Conservation (phyloP, 2,888 invertebrate genomes). For the Scelioninae gen. 2 region DNA sequence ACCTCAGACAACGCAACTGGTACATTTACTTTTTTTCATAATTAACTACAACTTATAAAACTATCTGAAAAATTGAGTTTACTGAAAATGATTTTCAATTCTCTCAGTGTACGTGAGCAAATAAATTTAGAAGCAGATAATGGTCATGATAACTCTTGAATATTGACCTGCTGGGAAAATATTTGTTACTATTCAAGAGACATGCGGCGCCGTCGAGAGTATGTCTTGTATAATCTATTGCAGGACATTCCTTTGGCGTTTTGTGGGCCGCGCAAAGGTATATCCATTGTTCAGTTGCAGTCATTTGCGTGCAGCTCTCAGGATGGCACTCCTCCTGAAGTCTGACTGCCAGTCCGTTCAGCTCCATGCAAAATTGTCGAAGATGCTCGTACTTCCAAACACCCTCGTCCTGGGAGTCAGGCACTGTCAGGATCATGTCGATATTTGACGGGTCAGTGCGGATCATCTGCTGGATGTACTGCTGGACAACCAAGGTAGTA, state of each 20-base stretch:
- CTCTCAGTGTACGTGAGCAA: too few species aligned
- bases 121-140: too few species aligned
- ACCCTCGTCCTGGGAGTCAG: slow-evolving; percentile 98
- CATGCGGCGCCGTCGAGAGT: slow-evolving; percentile 99
- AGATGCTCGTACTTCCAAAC: slow-evolving; percentile 99
- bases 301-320: slow-evolving; percentile 99
- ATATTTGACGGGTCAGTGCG: slow-evolving; percentile 94
- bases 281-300: slow-evolving; percentile 99
- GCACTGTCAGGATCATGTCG: slow-evolving; percentile 95
- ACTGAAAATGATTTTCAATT: too few species aligned
- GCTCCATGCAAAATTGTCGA: slow-evolving; percentile 99
- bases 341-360: slow-evolving; percentile 98
- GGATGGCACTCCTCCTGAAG: slow-evolving; percentile 98
- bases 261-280: slow-evolving; percentile 99
- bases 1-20: too few species aligned
- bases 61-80: too few species aligned
- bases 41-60: too few species aligned
- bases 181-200: slow-evolving; percentile 98
- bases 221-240: slow-evolving; percentile 99
- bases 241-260: slow-evolving; percentile 99
- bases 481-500: slow-evolving; percentile 98
- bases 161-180: slow-evolving; percentile 99
- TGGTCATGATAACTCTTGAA: too few species aligned
- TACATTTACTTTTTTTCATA: too few species aligned
- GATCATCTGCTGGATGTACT: slow-evolving; percentile 98